Evolutionary conservation across 2,113 vertebrate genomes (phyloP).

Genomic region (Oncorhynchus masou): DNA sequence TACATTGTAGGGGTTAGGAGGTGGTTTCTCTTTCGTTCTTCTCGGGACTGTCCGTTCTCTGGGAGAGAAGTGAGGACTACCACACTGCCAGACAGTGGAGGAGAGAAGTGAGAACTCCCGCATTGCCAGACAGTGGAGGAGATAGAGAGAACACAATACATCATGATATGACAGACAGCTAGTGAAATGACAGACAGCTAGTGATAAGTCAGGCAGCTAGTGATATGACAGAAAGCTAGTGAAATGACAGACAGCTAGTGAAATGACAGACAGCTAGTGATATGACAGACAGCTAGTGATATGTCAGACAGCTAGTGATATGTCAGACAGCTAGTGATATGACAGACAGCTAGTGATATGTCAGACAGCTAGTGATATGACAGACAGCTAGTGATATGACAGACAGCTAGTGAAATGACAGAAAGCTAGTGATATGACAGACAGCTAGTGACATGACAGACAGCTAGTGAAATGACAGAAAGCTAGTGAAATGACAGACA

Average conservation of each 20-base stretch:
- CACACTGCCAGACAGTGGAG: neutral
- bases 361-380: neutral
- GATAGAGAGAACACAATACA: neutral
- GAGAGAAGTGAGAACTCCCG: constrained; percentile 92
- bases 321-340: no score
- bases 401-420: no score
- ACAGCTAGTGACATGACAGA: no score
- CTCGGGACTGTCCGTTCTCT: constrained; percentile 69
- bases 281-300: no score
- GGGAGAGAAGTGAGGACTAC: constrained; percentile 19
- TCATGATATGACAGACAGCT: neutral
- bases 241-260: no score
- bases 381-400: neutral
- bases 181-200: no score
- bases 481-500: no score
- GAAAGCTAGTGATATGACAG: no score
- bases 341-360: no score
- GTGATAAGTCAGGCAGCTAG: no score
- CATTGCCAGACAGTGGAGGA: constrained; percentile 87
- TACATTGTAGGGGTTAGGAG: constrained; percentile 54
- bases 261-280: neutral
- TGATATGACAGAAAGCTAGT: no score
- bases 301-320: no score
- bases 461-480: neutral
- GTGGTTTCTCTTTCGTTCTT: constrained; percentile 72